A percentile compares a stretch with the other conserved stretches of the same genome.
These are phyloP conservation scores for Chelmon rostratus DNA, from an alignment of 2,797 vertebrate genomes.

Conservation along the genomic window DNA sequence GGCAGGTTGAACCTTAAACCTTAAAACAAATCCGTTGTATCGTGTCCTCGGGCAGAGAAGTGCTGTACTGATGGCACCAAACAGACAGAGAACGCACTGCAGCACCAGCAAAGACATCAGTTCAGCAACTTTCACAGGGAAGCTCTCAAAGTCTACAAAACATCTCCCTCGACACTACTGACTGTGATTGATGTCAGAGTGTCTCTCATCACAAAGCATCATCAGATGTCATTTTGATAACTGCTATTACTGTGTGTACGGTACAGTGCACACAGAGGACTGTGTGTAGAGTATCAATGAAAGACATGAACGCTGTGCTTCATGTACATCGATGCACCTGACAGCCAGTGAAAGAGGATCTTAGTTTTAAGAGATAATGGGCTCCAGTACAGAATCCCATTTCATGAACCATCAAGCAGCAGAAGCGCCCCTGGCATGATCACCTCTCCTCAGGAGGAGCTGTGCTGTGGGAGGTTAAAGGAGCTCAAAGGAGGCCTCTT, in stretches of 20 bases:
- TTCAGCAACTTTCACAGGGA: conserved; percentile 45
- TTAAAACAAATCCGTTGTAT: conserved; percentile 18
- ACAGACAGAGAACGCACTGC: conserved; percentile 46
- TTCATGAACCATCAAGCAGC: conserved; percentile 84
- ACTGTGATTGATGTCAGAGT: conserved; percentile 1
- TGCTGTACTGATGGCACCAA: conserved; percentile 22
- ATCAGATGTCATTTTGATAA: conserved; percentile 10
- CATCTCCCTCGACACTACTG: conserved; percentile 20
- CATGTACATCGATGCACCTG: conserved; percentile 52
- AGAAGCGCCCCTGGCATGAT: conserved; percentile 49
- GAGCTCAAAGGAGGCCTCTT: conserved; percentile 2
- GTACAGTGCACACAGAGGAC: not conserved
- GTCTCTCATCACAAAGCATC: not conserved
- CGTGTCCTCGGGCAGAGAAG: conserved; percentile 24
- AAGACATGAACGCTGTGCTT: conserved; percentile 27
- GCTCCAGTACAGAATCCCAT: conserved; percentile 69
- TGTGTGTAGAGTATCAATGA: conserved; percentile 9
- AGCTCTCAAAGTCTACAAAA: conserved; percentile 18
- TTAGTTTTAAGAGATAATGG: conserved; percentile 65
- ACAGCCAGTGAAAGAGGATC: conserved; percentile 57
- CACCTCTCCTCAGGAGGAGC: conserved; percentile 35
- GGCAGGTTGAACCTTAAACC: conserved; percentile 5
- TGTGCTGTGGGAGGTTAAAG: conserved; percentile 35
- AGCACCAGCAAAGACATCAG: conserved; percentile 42
- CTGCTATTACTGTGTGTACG: not conserved